These are phyloP conservation scores for Laothoe populi DNA, from an alignment of 2,888 invertebrate species.

Conservation along the genomic window DNA sequence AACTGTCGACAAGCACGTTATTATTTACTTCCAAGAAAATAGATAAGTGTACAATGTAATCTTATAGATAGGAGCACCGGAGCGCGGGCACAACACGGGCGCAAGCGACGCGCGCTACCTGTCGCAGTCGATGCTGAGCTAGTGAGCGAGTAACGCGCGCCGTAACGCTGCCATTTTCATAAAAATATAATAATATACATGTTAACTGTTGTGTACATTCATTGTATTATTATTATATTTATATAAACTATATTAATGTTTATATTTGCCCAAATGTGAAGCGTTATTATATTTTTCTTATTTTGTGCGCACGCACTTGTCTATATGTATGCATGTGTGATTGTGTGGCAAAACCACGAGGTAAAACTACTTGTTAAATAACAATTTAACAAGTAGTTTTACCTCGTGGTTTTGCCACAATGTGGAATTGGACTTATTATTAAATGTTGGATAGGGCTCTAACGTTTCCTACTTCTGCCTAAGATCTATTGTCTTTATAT, in stretches of 20 bases:
- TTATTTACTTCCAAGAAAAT: background rate
- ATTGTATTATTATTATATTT: too few species aligned
- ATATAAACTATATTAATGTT: background rate
- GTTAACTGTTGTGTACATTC: too few species aligned
- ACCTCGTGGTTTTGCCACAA: too few species aligned
- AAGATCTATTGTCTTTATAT: too few species aligned
- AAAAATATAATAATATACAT: too few species aligned
- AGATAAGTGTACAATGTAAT: background rate
- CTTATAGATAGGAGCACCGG: background rate
- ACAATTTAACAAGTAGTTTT: too few species aligned
- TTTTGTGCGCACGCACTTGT: background rate
- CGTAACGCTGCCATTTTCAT: background rate
- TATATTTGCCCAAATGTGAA: background rate
- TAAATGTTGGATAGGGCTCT: too few species aligned
- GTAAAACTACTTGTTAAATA: too few species aligned
- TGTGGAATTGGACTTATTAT: too few species aligned
- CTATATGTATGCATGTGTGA: background rate
- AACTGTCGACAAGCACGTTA: background rate
- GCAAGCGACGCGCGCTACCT: background rate
- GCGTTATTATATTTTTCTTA: slow-evolving; percentile 2
- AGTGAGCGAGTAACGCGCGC: background rate
- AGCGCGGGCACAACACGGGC: background rate
- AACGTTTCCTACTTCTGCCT: too few species aligned
- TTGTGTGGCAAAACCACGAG: too few species aligned
- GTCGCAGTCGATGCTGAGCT: background rate